A percentile compares a stretch with the other conserved stretches of the same genome.
These are phyloP conservation scores for Calidris pygmaea DNA, from an alignment of 2,113 vertebrate genomes.

Conservation along the genomic window DNA sequence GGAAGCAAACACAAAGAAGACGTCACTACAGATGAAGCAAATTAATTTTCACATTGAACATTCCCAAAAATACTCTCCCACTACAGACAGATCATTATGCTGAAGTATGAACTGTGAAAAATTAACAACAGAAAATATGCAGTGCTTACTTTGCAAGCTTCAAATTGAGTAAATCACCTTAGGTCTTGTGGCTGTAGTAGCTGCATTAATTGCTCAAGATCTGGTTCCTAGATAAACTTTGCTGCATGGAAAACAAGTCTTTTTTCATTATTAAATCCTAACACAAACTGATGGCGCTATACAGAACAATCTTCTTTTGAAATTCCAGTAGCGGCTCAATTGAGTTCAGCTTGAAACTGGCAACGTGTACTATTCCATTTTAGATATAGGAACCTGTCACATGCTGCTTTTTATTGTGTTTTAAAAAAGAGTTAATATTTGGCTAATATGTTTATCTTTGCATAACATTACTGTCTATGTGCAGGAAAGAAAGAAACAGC, in stretches of 20 bases:
- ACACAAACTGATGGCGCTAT: background rate
- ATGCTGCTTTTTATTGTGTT: background rate
- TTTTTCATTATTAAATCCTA: constrained; percentile 51
- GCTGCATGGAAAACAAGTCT: constrained; percentile 17
- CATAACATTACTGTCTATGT: constrained; percentile 41
- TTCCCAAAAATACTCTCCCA: constrained; percentile 8
- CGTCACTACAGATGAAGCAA: constrained; percentile 16
- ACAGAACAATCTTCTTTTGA: background rate
- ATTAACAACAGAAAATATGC: constrained; percentile 27
- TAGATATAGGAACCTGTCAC: background rate
- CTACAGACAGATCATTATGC: background rate
- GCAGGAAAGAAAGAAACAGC: constrained; percentile 58
- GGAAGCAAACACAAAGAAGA: constrained; percentile 49
- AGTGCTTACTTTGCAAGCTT: constrained; percentile 9
- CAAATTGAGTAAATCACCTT: constrained; percentile 37
- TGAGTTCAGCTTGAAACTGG: background rate
- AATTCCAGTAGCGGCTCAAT: background rate
- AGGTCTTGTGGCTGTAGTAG: background rate
- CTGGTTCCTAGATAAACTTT: constrained; percentile 36
- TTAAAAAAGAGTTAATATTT: constrained; percentile 48
- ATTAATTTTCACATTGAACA: constrained; percentile 40
- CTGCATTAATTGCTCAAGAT: constrained; percentile 46
- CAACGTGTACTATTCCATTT: background rate
- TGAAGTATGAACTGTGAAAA: constrained; percentile 47
- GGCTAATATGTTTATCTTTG: constrained; percentile 60